Evolutionary conservation across 1,140 invertebrate species (phyloP).

Genomic region (Tetraneura akinire): DNA sequence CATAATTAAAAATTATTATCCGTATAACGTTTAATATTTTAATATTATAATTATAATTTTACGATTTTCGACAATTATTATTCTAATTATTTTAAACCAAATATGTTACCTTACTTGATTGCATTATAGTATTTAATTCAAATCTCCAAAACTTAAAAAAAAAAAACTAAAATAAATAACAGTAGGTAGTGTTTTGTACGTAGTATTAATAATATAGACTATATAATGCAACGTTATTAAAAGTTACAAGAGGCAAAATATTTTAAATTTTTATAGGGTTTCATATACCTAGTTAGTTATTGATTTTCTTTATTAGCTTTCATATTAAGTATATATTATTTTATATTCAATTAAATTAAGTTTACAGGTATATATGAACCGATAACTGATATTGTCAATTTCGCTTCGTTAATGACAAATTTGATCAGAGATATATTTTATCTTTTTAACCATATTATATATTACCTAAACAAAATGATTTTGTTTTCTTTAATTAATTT

Average conservation of each 20-base stretch:
- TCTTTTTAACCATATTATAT: too few relatives aligned
- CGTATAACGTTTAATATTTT: too few relatives aligned
- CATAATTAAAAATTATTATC: too few relatives aligned
- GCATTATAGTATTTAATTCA: background rate
- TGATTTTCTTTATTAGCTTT: background rate
- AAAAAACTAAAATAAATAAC: background rate
- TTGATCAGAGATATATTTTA: too few relatives aligned
- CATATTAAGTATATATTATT: too few relatives aligned
- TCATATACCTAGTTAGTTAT: background rate
- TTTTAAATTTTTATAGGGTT: background rate
- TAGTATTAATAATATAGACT: too few relatives aligned
- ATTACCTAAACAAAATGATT: background rate
- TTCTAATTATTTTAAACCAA: too few relatives aligned
- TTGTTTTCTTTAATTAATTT: background rate
- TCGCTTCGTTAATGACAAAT: too few relatives aligned
- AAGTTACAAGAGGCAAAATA: background rate
- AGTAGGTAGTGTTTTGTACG: background rate
- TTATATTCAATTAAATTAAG: slow-evolving; percentile 30
- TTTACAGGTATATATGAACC: too few relatives aligned
- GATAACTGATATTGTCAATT: too few relatives aligned
- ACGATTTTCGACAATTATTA: too few relatives aligned
- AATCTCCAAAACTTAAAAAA: background rate
- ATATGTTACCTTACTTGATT: background rate
- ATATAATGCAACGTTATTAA: background rate
- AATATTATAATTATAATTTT: too few relatives aligned